Evolutionary conservation across 2,888 invertebrate species (phyloP), one percentile per base, ranked within the genome.

Genomic region (Coelopa pilipes): DNA sequence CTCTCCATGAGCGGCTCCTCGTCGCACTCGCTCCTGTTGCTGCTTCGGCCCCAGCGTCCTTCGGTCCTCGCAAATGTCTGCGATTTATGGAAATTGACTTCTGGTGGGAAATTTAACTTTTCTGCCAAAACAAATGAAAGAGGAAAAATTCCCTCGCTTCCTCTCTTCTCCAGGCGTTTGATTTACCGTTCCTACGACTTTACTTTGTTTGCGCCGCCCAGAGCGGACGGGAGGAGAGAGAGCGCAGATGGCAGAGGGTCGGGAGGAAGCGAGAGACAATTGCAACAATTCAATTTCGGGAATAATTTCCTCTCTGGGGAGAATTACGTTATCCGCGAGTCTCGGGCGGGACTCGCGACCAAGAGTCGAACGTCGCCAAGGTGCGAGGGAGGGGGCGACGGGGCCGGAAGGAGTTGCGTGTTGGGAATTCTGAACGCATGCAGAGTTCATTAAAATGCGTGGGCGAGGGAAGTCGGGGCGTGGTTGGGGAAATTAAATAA

Each of bases 271-370:
- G 49, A 34, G 74, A 78, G 76, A 80, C 81, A 81, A 80, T 81
- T 81, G 81, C 78, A 83, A 82, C 83, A 82, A 82, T 81, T 82
- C 83, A 83, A 82, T 83, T 83, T 83, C 82, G 80, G 78, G 79
- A 80, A 83, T 82, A 82, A 82, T 83, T 83, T 82, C 83, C 83
- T 83, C 75, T 82, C 77, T 77, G 79, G 76, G 77, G 77, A 79
- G 80, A 81, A 82, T 82, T 83, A 79, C 79, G 80, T 82, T 83
- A 81, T 78, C 79, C 21, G n/a, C 13, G 19, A 21, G 47, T 11
- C 21, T 66, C 19, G 21, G 13, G n/a, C 15, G 50, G 12, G 21
- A 15, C 21, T 21, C 49, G n/a, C 15, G 34, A 34, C 24, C 12
- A 34, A 34, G n/a, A n/a, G 45, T 62, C 24, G n/a, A 59, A 59